Base-by-base conservation (phyloP, 2,113 vertebrate genomes). In the Neogobius melanostomus region DNA sequence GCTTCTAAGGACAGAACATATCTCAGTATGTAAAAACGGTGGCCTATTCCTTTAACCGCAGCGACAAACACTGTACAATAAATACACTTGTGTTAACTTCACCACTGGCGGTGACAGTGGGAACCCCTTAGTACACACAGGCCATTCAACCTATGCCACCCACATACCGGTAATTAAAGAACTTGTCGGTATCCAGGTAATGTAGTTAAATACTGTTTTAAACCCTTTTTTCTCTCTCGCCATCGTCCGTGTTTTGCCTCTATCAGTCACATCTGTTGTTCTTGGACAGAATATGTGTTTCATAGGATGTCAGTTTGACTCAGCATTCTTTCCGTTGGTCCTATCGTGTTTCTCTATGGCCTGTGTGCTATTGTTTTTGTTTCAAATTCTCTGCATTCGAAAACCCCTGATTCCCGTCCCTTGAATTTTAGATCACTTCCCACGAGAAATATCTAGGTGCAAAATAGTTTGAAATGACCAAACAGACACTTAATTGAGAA, bases 231-330 rank as follows among this genome's bases (percentile, higher is more conserved):
- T 51, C 21, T 51, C 15, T 15, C 49, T 14, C 49, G 0, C 5
- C 42, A 59, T 43, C 56, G 7, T 43, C 11, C 43, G 6, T 60
- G 11, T 60, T 36, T 43, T 60, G 57, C 36, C 36, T 59, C 21
- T 60, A 60, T 42, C 57, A 60, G 57, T 43, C 57, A 60, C 5
- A 36, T 28, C 5, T 66, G 72, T 79, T 81, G 79, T n/a, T 21
- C 1, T 68, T 82, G 82, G 83, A 66, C 5, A 6, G 48, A 43
- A 46, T n/a, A 4, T 3, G 1, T 79, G 74, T 74, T 75, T 86
- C 36, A 54, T 64, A 76, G 67, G 64, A 68, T 66, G 66, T 53
- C 66, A 62, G 15, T 57, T 28, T 82, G 74, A 82, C 75, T 79
- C 74, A 74, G 72, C 68, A 72, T 79, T 82, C 66, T 62, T 63